These are phyloP conservation scores for Thaleichthys pacificus DNA, from an alignment of 2,797 vertebrate species.

Conservation along the genomic window DNA sequence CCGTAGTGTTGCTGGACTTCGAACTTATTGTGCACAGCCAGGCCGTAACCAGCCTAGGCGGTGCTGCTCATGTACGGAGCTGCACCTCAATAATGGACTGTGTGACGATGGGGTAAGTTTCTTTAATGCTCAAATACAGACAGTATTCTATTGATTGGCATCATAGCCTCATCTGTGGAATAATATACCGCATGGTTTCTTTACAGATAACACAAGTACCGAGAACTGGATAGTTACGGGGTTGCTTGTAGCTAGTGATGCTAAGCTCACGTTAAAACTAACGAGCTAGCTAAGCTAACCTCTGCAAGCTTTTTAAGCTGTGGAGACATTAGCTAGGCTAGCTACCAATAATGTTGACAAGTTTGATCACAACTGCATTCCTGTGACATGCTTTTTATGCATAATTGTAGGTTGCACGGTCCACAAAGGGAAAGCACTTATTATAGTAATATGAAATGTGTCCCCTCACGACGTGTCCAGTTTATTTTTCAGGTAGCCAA, in stretches of 20 bases:
- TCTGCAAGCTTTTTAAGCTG: background rate
- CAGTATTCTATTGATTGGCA: background rate
- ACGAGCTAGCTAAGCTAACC: background rate
- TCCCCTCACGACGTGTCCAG: background rate
- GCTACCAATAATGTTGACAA: background rate
- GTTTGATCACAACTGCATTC: background rate
- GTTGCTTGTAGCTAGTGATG: background rate
- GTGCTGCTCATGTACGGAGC: too few species aligned
- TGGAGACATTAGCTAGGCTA: background rate
- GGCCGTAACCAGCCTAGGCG: too few species aligned
- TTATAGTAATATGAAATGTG: background rate
- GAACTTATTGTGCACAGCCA: too few species aligned
- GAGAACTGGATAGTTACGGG: background rate
- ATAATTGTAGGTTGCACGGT: too few species aligned
- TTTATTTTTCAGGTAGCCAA: background rate
- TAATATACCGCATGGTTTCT: conserved; percentile 10
- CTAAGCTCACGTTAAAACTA: background rate
- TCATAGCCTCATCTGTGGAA: conserved; percentile 13
- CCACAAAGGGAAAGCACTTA: too few species aligned
- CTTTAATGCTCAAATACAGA: background rate
- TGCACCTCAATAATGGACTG: conserved; percentile 62
- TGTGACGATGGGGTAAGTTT: conserved; percentile 58
- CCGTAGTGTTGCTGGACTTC: too few species aligned
- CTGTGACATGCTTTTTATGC: background rate
- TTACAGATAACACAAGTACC: background rate